Evolutionary conservation across 2,888 invertebrate species (phyloP).

Genomic region (Latheticus oryzae): DNA sequence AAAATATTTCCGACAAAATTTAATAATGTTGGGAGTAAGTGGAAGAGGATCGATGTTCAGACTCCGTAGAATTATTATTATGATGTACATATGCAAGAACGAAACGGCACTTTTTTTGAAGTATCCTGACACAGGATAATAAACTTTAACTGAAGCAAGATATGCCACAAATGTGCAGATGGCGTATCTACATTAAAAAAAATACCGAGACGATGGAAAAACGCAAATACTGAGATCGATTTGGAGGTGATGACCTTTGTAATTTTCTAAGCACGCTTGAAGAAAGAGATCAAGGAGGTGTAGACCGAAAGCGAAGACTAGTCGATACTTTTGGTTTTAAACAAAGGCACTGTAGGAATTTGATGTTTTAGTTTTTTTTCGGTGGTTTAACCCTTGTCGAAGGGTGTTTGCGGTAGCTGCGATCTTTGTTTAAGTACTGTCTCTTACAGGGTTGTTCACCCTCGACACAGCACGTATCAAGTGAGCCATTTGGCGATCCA

Average conservation of each 20-base stretch:
- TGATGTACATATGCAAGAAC: constrained; percentile 20
- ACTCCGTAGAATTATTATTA: constrained; percentile 15
- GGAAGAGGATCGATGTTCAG: constrained; percentile 8
- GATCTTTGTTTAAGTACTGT: constrained; percentile 12
- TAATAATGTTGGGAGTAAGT: constrained; percentile 17
- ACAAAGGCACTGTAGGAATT: too few species aligned
- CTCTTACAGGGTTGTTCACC: constrained; percentile 18
- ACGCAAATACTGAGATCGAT: constrained; percentile 7
- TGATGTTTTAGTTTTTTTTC: neutral
- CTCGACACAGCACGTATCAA: constrained; percentile 17
- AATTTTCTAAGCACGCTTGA: too few species aligned
- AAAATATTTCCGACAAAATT: constrained; percentile 18
- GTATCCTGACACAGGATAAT: constrained; percentile 20
- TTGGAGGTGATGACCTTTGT: neutral
- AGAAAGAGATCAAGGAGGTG: too few species aligned
- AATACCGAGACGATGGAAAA: neutral
- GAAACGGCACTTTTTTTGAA: constrained; percentile 12
- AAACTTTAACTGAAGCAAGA: constrained; percentile 19
- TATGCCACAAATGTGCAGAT: constrained; percentile 27
- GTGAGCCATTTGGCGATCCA: constrained; percentile 26
- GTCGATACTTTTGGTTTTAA: too few species aligned
- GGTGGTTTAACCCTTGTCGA: constrained; percentile 2
- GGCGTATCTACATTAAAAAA: constrained; percentile 23
- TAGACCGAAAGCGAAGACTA: too few species aligned
- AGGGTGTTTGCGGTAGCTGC: constrained; percentile 22